Base-by-base conservation (phyloP, 2,113 vertebrate genomes). In the Tetrax tetrax region DNA sequence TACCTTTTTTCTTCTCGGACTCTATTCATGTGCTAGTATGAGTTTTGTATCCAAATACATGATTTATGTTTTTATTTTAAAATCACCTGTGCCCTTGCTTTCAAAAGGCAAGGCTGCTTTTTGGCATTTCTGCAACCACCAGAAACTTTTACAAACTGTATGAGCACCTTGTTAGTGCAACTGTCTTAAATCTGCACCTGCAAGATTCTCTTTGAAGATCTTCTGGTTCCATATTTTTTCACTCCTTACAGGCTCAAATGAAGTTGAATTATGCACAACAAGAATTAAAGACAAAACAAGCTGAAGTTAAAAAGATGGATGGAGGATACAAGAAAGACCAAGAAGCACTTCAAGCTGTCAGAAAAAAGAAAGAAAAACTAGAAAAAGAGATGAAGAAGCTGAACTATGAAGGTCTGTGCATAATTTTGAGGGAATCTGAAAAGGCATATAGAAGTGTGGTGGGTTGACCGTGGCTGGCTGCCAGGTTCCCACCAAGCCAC, bases 261-360 rank as follows among this genome's bases (percentile, higher is more conserved):
- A 99, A 99, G 54, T 87, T 99, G 97, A 99, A 98, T 83, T 99
- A 99, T 61, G 97, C 99, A n/a, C 98, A 98, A 75, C 93, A 99
- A 65, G 99, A 99, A 90, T 95, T 99, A 77, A 99, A 99, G 95
- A 98, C 95, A 79, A 99, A 99, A 95, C 98, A 99, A 96, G 95
- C 98, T 17, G 98, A 99, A 97, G 98, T 99, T 70, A 99, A 98
- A 95, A 99, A 99, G 83, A 98, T 99, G 98, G 99, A 99, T 64
- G 61, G 91, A 60, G 98, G 98, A 33, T 99, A 99, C 95, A 98
- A 98, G 94, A 99, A 99, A 81, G 98, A 99, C 82, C 96, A 97
- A 92, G 98, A 98, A 63, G 84, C 96, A 28, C 94, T 99, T 87
- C 97, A 99, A 96, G 96, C 97, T 38, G 95, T 99, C 12, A 98